Percentiles rank a stretch among this genome's conserved stretches.
Evolutionary conservation across 2,888 invertebrate species (phyloP).

Genomic region (Cordylochernes scorpioides): DNA sequence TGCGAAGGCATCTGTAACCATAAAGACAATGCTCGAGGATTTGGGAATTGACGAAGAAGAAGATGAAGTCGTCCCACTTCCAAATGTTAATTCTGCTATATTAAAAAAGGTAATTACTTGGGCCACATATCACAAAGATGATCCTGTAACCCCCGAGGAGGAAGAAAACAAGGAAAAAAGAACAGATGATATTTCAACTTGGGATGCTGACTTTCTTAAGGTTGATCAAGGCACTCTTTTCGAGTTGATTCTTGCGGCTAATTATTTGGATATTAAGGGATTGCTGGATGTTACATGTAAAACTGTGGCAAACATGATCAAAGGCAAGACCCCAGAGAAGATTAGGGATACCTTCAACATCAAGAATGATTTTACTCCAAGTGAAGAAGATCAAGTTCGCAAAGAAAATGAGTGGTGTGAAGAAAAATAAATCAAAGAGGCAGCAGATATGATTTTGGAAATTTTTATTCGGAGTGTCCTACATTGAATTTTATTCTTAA

Average conservation of each 20-base stretch:
- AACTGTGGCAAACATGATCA: conserved; percentile 88
- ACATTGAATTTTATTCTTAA: no score
- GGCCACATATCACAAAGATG: conserved; percentile 70
- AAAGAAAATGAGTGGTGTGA: conserved; percentile 87
- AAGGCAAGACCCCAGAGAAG: conserved; percentile 89
- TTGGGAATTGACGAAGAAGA: conserved; percentile 31
- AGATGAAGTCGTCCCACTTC: conserved; percentile 79
- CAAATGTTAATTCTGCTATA: conserved; percentile 90
- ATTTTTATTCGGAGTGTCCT: no score
- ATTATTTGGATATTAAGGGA: conserved; percentile 80
- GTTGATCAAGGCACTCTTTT: conserved; percentile 90
- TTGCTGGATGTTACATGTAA: conserved; percentile 91
- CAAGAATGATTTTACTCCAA: conserved; percentile 66
- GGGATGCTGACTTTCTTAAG: conserved; percentile 97
- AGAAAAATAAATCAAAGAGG: conserved; percentile 50
- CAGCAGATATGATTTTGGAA: no score
- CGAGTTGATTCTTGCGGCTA: conserved; percentile 81
- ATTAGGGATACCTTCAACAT: conserved; percentile 90
- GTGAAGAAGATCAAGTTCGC: conserved; percentile 86
- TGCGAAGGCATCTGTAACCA: conserved; percentile 28
- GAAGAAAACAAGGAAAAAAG: conserved; percentile 91
- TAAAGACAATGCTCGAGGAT: conserved; percentile 30
- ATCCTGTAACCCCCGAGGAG: conserved; percentile 81
- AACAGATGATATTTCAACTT: conserved; percentile 94
- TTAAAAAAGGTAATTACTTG: conserved; percentile 48